A percentile compares a stretch with the other conserved stretches of the same genome.
These are phyloP conservation scores for Rhabdornis inornatus DNA, from an alignment of 2,113 vertebrate genomes.

Conservation along the genomic window DNA sequence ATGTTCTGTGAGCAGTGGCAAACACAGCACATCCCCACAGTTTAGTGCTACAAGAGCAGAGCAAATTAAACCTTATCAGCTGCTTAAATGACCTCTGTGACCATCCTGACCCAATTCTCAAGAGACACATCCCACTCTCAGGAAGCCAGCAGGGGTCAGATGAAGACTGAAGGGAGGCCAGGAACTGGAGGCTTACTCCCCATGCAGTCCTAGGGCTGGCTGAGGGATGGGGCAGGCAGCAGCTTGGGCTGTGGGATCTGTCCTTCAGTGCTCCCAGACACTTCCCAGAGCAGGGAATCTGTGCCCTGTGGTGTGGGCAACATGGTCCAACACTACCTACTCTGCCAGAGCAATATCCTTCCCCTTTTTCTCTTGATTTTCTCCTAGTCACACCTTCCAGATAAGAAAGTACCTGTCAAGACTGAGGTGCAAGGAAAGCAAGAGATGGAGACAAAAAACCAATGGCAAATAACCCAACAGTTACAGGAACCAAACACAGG, in stretches of 20 bases:
- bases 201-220: neutral
- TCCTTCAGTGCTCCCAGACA: neutral
- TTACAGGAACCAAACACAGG: neutral
- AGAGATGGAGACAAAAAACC: neutral
- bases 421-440: neutral
- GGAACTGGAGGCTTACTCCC: neutral
- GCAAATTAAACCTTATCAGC: slow-evolving; percentile 4
- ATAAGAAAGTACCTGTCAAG: neutral
- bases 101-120: neutral
- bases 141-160: neutral
- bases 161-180: neutral
- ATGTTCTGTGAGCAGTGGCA: neutral
- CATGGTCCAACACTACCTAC: neutral
- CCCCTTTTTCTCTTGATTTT: neutral
- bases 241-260: neutral
- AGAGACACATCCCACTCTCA: neutral
- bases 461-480: neutral
- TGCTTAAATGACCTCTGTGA: neutral
- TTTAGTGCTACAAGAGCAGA: neutral
- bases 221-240: neutral
- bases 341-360: neutral
- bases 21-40: neutral
- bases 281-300: neutral
- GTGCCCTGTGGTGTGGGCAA: neutral
- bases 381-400: neutral